A percentile compares a stretch with the other conserved stretches of the same genome.
These are phyloP conservation scores for Oxyruncus cristatus DNA, from an alignment of 2,113 vertebrate species.

Conservation along the genomic window DNA sequence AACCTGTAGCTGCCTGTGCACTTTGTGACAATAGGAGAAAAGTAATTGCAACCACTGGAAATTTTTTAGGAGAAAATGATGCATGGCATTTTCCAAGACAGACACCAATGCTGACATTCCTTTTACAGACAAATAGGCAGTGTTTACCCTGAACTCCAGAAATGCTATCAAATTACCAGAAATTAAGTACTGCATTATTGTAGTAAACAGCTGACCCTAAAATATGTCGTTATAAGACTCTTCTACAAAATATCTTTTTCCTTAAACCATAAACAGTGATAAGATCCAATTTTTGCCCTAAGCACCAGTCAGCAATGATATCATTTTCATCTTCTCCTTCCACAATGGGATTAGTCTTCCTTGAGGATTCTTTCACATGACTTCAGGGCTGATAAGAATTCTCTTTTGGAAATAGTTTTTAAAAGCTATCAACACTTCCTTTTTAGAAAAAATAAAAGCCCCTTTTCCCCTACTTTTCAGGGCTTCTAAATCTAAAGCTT, in stretches of 20 bases:
- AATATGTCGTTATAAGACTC: neutral
- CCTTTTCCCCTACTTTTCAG: accelerated
- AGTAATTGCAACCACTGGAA: neutral
- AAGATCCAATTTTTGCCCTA: neutral
- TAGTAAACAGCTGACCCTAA: neutral
- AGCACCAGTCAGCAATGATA: neutral
- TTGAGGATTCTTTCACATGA: neutral
- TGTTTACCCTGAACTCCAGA: neutral
- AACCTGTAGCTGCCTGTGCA: neutral
- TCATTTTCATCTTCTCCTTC: neutral
- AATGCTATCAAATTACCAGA: neutral
- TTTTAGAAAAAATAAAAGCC: neutral
- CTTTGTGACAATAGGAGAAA: neutral
- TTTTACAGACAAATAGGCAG: neutral
- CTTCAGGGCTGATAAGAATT: neutral
- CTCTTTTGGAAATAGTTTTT: neutral
- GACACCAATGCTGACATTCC: neutral
- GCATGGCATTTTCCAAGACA: neutral
- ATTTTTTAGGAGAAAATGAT: neutral
- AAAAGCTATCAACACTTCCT: neutral
- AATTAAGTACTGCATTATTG: neutral
- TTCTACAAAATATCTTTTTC: neutral
- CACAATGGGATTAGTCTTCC: neutral
- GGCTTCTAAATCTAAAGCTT: neutral
- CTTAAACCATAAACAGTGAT: neutral